These are phyloP conservation scores for Lepidurus couesii DNA, from an alignment of 1,140 invertebrate genomes.

Conservation along the genomic window DNA sequence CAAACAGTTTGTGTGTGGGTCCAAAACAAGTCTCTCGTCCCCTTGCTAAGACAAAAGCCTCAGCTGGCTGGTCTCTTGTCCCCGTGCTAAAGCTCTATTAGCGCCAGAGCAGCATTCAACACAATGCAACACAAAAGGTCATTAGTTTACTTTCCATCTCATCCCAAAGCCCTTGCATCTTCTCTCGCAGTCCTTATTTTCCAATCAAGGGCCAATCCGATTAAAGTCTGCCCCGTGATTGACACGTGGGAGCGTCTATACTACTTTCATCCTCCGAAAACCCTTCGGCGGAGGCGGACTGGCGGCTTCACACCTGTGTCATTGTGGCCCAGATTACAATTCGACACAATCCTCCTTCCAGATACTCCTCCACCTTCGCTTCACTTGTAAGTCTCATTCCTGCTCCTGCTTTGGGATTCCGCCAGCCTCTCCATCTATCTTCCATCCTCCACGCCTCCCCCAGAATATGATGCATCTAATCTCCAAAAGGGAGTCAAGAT, in stretches of 20 bases:
- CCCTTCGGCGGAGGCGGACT: not conserved
- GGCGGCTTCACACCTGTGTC: not conserved
- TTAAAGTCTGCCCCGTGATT: constrained; percentile 2
- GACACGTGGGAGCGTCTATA: not conserved
- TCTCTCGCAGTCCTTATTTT: not conserved
- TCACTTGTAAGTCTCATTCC: not conserved
- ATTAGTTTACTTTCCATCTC: not conserved
- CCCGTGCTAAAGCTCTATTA: not conserved
- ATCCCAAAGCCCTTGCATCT: not conserved
- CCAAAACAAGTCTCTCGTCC: too few relatives aligned
- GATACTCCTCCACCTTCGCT: not conserved
- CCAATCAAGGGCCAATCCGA: not conserved
- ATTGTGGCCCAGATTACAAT: not conserved
- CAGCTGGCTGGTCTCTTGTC: not conserved
- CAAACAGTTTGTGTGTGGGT: too few relatives aligned
- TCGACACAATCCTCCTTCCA: not conserved
- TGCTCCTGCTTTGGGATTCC: not conserved
- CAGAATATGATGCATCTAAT: not conserved
- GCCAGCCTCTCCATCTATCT: not conserved
- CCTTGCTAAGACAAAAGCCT: not conserved
- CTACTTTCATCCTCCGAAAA: constrained; percentile 2
- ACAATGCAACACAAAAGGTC: not conserved
- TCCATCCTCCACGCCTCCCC: not conserved
- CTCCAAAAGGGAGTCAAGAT: not conserved
- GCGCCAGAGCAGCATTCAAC: not conserved